A percentile compares a stretch with the other conserved stretches of the same genome.
Conservation (phyloP, 1,140 invertebrate genomes). For the Leptinotarsa defecta region DNA sequence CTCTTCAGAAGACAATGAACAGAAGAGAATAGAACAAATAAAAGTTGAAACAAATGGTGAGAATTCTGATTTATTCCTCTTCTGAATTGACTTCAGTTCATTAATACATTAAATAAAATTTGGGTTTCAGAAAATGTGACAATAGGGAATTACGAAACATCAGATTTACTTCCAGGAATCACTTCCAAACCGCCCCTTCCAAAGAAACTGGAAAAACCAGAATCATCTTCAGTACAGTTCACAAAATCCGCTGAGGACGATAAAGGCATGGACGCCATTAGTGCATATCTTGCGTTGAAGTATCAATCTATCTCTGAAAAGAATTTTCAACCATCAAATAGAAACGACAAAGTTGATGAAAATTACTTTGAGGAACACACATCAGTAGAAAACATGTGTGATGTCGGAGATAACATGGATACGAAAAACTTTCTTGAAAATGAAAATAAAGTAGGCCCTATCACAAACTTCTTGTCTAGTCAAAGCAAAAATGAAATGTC, state of each 20-base stretch:
- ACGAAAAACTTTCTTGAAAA: neutral
- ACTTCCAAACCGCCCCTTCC: slow-evolving; percentile 44
- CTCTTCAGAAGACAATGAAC: slow-evolving; percentile 32
- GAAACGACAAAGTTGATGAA: neutral
- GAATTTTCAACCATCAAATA: neutral
- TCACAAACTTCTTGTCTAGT: neutral
- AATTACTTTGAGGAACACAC: neutral
- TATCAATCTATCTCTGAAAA: slow-evolving; percentile 26
- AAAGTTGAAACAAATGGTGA: neutral
- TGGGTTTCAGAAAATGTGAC: neutral
- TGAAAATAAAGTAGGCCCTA: neutral
- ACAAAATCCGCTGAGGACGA: slow-evolving; percentile 14
- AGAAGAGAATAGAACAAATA: neutral
- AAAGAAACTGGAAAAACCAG: slow-evolving; percentile 31
- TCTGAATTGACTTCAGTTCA: neutral
- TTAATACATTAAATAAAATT: neutral
- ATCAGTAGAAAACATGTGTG: too few species aligned
- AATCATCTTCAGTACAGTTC: neutral
- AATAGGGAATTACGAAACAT: neutral
- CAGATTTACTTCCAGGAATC: slow-evolving; percentile 37
- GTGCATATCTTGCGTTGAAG: slow-evolving; percentile 42
- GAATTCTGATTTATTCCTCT: neutral
- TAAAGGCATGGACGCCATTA: slow-evolving; percentile 31
- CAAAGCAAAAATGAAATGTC: neutral
- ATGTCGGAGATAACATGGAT: neutral